Evolutionary conservation across 2,113 vertebrate species (phyloP).

Genomic region (Odocoileus virginianus): DNA sequence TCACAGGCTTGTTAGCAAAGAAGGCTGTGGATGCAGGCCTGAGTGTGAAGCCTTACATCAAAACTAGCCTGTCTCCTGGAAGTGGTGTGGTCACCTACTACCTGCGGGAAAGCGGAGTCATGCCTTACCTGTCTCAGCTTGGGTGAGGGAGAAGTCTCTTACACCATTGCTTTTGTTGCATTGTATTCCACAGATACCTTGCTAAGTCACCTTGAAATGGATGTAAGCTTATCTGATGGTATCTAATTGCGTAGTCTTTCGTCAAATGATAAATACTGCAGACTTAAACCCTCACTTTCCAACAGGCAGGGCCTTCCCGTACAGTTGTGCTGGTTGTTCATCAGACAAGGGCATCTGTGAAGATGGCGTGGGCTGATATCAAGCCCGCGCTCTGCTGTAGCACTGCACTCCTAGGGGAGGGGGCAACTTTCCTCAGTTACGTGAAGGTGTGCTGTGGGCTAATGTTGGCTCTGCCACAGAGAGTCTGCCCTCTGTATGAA

Average conservation of each 20-base stretch:
- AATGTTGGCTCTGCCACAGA: not conserved
- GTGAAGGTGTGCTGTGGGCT: fast-evolving
- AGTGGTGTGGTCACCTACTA: slow-evolving; percentile 99
- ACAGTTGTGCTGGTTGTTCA: not conserved
- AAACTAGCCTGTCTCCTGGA: slow-evolving; percentile 97
- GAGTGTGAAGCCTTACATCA: slow-evolving; percentile 94
- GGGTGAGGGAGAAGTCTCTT: slow-evolving; percentile 79
- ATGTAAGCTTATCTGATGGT: not conserved
- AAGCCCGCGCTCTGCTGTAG: not conserved
- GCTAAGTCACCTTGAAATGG: not conserved
- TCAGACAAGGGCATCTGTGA: too few species aligned
- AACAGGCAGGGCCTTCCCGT: not conserved
- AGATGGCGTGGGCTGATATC: not conserved
- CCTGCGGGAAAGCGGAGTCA: slow-evolving; percentile 93
- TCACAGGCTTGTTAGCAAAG: slow-evolving; percentile 92
- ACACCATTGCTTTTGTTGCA: not conserved
- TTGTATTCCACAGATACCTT: not conserved
- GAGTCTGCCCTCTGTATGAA: not conserved
- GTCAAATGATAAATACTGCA: too few species aligned
- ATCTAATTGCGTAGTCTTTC: not conserved
- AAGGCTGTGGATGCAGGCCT: slow-evolving; percentile 92
- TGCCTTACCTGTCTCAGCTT: slow-evolving; percentile 89
- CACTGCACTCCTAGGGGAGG: not conserved
- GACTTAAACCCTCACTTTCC: not conserved
- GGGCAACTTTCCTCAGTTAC: not conserved